These are phyloP conservation scores for Peromyscus nudipes DNA, from an alignment of 2,797 vertebrate species.

Conservation along the genomic window DNA sequence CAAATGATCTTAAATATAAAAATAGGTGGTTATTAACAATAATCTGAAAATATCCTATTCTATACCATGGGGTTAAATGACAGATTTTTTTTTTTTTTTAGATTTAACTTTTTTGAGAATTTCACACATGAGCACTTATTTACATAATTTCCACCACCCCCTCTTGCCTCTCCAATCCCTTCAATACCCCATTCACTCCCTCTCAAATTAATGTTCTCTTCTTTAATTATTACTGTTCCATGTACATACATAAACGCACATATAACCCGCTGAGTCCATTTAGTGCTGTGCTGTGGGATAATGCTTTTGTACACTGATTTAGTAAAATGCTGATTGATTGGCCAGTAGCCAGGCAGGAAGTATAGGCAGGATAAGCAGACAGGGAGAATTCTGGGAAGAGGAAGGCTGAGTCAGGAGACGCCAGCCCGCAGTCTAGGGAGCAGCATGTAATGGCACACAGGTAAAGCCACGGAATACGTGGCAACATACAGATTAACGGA, in stretches of 20 bases:
- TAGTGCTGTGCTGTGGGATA: neutral
- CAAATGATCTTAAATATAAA: constrained; percentile 5
- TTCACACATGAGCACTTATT: neutral
- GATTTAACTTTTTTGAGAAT: neutral
- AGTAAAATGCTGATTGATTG: too few species aligned
- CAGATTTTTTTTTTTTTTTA: neutral
- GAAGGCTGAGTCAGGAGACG: too few species aligned
- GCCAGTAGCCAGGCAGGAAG: too few species aligned
- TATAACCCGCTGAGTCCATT: neutral
- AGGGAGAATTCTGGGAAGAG: too few species aligned
- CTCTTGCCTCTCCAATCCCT: neutral
- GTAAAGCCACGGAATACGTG: too few species aligned
- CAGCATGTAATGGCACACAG: too few species aligned
- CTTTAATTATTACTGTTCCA: neutral
- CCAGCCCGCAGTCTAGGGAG: too few species aligned
- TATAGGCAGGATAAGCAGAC: too few species aligned
- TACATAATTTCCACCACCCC: neutral
- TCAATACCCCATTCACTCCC: neutral
- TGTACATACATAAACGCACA: neutral
- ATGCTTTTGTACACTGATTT: too few species aligned
- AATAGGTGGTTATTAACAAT: neutral
- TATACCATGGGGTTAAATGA: neutral
- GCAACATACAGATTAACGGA: too few species aligned
- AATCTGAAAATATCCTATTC: neutral
- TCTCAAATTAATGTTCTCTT: neutral